Percentiles rank a stretch among this genome's conserved stretches.
phyloP scores from a whole-genome alignment of 2,113 vertebrate genomes.

The Seriola quinqueradiata region DNA sequence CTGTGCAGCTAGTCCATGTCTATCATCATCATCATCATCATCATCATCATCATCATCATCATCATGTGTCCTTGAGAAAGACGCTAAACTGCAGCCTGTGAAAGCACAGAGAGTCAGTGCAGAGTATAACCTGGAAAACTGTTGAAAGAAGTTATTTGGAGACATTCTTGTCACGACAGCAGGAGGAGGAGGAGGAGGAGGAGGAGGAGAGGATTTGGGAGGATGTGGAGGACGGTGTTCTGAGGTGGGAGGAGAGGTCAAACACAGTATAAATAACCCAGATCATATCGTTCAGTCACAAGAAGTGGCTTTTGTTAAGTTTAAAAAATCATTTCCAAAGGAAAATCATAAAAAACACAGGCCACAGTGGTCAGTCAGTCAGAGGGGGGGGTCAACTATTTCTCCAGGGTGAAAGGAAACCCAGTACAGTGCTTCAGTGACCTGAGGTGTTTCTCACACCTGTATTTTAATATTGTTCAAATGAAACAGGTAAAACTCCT shows the following conservation, averaged over 20 bases:
- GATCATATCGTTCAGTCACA: too few relatives aligned
- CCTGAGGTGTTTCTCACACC: too few relatives aligned
- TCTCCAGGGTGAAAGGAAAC: too few relatives aligned
- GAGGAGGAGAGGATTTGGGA: slow-evolving; percentile 17
- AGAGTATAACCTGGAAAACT: not conserved
- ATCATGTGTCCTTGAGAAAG: not conserved
- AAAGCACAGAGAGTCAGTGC: not conserved
- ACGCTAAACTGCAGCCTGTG: not conserved
- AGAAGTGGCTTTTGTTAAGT: too few relatives aligned
- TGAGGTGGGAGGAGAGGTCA: slow-evolving; percentile 3
- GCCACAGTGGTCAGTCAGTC: too few relatives aligned
- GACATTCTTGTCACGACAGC: slow-evolving; percentile 12
- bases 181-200: slow-evolving; percentile 13
- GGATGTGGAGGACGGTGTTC: slow-evolving; percentile 4
- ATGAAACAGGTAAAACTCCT: too few relatives aligned
- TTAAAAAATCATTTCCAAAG: too few relatives aligned
- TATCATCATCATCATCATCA: not conserved
- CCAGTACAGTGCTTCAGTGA: too few relatives aligned
- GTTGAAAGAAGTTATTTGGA: not conserved
- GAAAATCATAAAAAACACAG: too few relatives aligned
- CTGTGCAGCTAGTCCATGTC: not conserved
- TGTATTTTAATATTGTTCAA: too few relatives aligned
- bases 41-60: not conserved
- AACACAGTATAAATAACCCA: not conserved
- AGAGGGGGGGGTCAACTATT: too few relatives aligned